Percentiles rank a stretch among this genome's conserved stretches.
These are phyloP conservation scores for Pseudeuparius sepicola DNA, from an alignment of 2,888 invertebrate species.

Conservation along the genomic window DNA sequence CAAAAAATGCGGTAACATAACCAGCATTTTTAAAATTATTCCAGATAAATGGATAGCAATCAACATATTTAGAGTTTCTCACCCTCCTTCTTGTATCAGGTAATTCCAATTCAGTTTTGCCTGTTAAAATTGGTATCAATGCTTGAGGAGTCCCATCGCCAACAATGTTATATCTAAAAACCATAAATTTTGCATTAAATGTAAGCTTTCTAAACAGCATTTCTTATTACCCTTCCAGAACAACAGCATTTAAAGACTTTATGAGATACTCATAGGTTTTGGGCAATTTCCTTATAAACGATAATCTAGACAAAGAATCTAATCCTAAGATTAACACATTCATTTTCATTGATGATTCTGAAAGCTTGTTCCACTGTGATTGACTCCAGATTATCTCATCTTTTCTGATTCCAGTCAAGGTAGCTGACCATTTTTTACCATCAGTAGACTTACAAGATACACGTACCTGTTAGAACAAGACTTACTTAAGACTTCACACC, in stretches of 20 bases:
- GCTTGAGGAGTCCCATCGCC: constrained; percentile 85
- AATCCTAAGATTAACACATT: constrained; percentile 81
- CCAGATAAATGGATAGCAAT: constrained; percentile 81
- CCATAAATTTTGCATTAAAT: background rate
- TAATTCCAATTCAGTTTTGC: constrained; percentile 73
- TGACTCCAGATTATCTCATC: constrained; percentile 39
- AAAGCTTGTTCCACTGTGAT: constrained; percentile 42
- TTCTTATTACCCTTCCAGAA: constrained; percentile 58
- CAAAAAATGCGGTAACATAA: constrained; percentile 72
- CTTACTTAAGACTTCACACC: too few relatives aligned
- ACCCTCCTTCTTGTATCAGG: constrained; percentile 72
- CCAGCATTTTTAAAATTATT: constrained; percentile 61
- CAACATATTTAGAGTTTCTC: constrained; percentile 53
- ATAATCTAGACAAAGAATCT: constrained; percentile 78
- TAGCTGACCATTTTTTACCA: constrained; percentile 55
- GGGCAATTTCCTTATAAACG: constrained; percentile 69
- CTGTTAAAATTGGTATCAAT: constrained; percentile 77
- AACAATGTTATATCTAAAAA: constrained; percentile 59
- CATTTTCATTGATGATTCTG: constrained; percentile 42
- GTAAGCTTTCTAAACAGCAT: background rate
- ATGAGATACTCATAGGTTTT: constrained; percentile 60
- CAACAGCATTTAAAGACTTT: constrained; percentile 48
- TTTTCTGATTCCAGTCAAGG: constrained; percentile 51
- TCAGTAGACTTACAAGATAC: constrained; percentile 50
- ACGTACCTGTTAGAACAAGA: constrained; percentile 40